Base-by-base conservation (phyloP, 2,113 vertebrate genomes). In the Zapornia atra region DNA sequence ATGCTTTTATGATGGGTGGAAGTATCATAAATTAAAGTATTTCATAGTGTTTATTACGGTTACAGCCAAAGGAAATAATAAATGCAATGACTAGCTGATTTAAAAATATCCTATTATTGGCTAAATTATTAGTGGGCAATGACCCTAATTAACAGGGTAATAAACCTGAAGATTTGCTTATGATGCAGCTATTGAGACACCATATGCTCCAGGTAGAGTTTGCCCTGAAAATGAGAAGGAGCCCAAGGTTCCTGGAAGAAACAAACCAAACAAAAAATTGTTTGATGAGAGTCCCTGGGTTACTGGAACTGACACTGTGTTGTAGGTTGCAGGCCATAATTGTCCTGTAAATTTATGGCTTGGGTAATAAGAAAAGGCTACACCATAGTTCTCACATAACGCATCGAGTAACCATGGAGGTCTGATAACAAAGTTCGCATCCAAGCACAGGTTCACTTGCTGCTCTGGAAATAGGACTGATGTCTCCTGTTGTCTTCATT, bases 91-190 rank as follows among this genome's bases (percentile, higher is more conserved):
- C 96, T 97, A 91, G 90, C 90, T 98, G 96, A 94, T 97, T 98
- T 72, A 97, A 97, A 98, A 97, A 97, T 95, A 98, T 36, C 85
- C 78, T 93, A 76, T 96, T 97, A 97, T 96, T 97, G 95, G 95
- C 56, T 98, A 97, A 98, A 98, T 98, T 98, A 98, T 98, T 98
- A 97, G 97, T 94, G 96, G 94, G 79, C 96, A 93, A 59, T 96
- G 98, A 98, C 98, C 97, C 89, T 98, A 98, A 98, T 98, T 98
- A 98, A 95, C 82, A 97, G 92, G 63, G 96, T 96, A 98, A 96
- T 98, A 98, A 98, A 95, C 88, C 86, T 95, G 36, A 79, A 63
- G 68, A 94, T 95, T 97, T 98, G 97, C 97, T 98, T 97, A 95
- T 92, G 86, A 61, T 87, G 96, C 97, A 96, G 78, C 96, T 97